Base-by-base conservation (phyloP, 2,113 vertebrate species). In the Dolichallabes microphthalmus region DNA sequence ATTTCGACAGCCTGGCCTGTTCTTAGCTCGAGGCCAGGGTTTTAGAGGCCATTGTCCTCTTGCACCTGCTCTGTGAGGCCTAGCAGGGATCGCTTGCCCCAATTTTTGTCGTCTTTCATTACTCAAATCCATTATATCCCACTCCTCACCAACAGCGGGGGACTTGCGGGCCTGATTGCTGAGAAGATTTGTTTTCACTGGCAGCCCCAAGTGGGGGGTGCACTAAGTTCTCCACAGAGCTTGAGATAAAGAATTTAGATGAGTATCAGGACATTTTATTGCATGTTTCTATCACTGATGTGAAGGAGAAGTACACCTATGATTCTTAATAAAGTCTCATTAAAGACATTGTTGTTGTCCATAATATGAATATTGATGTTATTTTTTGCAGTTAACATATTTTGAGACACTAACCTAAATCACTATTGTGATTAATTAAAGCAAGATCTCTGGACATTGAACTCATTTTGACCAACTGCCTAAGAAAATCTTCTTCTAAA, bases 101-200 rank as follows among this genome's bases (percentile, higher is more conserved):
- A 88, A 85, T 82, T 85, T 87, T 85, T 89, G 89, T 88, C 77
- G 32, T 81, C 86, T 89, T 87, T 90, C 84, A 88, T 89, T 88
- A 85, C 83, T 86, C 84, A 83, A 71, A 74, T 86, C 87, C 84
- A 85, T 86, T 91, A 88, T 87, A 87, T 88, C 69, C 79, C 85
- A 86, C 85, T 89, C 78, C 82, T 87, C 82, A 78, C 83, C 82
- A 79, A 86, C 83, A 84, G 73, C 60, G 76, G 86, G 85, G 74
- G 82, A 53, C 68, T 85, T 79, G 82, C 53, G 74, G 77, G 83
- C 69, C 82, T 73, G 83, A 86, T 86, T 68, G 79, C 80, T 85
- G 71, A 84, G 83, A 88, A 79, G 55, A 86, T 87, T 87, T 88
- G 82, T 86, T 88, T 88, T 88, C 74, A 78, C 83, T 85, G 83